Conservation (phyloP, 2,888 invertebrate genomes). For the Diadegma fenestrale region DNA sequence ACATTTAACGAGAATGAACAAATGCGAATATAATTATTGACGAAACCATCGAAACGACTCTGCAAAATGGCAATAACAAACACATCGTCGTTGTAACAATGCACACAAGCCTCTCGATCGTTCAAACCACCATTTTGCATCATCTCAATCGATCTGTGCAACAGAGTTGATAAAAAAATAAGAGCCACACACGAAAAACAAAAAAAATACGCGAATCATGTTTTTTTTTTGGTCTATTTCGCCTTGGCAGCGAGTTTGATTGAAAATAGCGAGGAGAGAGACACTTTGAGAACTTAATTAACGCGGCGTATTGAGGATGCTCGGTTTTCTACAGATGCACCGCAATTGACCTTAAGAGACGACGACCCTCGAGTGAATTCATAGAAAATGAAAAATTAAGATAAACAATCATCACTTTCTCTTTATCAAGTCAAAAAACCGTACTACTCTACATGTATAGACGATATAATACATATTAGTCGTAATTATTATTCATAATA, state of each 20-base stretch:
- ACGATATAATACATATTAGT: slow-evolving; percentile 72
- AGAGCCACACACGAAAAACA: slow-evolving; percentile 1
- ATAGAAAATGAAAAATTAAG: slow-evolving; percentile 63
- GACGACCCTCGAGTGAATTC: slow-evolving; percentile 71
- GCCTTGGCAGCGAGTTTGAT: slow-evolving; percentile 22
- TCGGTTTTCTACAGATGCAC: slow-evolving; percentile 74
- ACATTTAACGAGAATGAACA: slow-evolving; percentile 2
- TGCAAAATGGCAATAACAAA: slow-evolving; percentile 47
- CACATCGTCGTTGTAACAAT: slow-evolving; percentile 41
- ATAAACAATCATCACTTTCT: slow-evolving; percentile 64
- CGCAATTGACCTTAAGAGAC: slow-evolving; percentile 71
- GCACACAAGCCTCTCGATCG: slow-evolving; percentile 13
- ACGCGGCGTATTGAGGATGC: slow-evolving; percentile 71
- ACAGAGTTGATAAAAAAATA: slow-evolving; percentile 35
- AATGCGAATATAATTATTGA: neutral
- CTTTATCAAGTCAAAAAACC: slow-evolving; percentile 77
- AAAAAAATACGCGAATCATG: slow-evolving; percentile 7
- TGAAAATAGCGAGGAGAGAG: slow-evolving; percentile 22
- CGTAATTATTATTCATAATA: slow-evolving; percentile 65
- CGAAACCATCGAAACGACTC: slow-evolving; percentile 29
- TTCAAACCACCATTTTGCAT: slow-evolving; percentile 36
- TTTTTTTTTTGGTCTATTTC: slow-evolving; percentile 26
- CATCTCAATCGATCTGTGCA: slow-evolving; percentile 26
- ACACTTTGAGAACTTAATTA: slow-evolving; percentile 39
- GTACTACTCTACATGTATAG: slow-evolving; percentile 77